These are phyloP conservation scores for Crotophaga sulcirostris DNA, from an alignment of 2,113 vertebrate species.

Conservation along the genomic window DNA sequence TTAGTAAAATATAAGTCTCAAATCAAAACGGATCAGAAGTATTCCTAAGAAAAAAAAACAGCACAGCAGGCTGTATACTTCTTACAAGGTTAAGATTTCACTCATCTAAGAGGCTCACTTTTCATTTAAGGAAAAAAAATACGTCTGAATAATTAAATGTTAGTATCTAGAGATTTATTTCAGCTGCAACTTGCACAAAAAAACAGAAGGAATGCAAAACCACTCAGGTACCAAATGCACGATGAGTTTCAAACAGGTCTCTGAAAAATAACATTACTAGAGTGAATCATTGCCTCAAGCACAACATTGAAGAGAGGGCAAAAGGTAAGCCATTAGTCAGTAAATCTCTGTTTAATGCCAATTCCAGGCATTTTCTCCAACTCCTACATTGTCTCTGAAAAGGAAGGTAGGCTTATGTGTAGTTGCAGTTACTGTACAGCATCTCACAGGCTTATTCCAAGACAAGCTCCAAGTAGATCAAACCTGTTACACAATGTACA, in stretches of 20 bases:
- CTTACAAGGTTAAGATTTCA: not conserved
- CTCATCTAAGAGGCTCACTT: not conserved
- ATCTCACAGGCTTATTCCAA: not conserved
- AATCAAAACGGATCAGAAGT: not conserved
- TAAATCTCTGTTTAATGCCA: not conserved
- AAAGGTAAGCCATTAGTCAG: not conserved
- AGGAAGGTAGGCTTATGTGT: not conserved
- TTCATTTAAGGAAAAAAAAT: not conserved
- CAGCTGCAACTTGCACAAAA: not conserved
- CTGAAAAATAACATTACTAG: not conserved
- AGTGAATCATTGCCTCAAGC: not conserved
- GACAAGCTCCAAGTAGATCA: not conserved
- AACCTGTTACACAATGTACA: not conserved
- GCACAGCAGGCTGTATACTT: not conserved
- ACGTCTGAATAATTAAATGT: not conserved
- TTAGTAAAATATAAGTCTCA: not conserved
- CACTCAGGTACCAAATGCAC: not conserved
- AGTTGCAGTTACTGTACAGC: not conserved
- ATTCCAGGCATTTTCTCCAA: not conserved
- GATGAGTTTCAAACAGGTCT: not conserved
- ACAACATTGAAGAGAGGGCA: not conserved
- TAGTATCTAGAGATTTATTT: not conserved
- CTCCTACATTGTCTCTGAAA: accelerated
- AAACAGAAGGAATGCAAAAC: not conserved
- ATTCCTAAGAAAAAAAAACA: not conserved